These are phyloP conservation scores for Atherinosoma microstoma DNA, from an alignment of 2,797 vertebrate genomes.

Conservation along the genomic window DNA sequence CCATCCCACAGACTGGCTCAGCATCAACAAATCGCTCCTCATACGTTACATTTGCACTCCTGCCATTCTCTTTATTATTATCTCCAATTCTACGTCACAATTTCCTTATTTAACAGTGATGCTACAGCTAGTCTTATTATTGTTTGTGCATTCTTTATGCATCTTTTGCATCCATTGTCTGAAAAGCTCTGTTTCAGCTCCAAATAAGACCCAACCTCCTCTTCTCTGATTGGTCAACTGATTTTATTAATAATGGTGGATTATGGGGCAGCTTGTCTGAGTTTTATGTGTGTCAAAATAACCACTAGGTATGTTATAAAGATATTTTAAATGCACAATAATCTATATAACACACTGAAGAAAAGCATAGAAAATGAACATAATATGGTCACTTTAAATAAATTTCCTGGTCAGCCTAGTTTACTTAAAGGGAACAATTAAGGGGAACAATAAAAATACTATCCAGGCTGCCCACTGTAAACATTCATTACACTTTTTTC, in stretches of 20 bases:
- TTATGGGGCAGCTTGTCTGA: neutral
- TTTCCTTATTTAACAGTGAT: conserved; percentile 33
- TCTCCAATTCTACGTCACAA: conserved; percentile 40
- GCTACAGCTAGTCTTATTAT: neutral
- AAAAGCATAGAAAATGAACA: neutral
- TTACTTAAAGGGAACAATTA: neutral
- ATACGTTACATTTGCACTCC: conserved; percentile 34
- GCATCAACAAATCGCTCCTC: conserved; percentile 44
- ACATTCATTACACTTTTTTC: conserved; percentile 33
- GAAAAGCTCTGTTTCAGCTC: neutral
- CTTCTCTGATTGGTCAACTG: neutral
- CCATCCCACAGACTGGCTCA: conserved; percentile 56
- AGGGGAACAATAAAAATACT: conserved; percentile 19
- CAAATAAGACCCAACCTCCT: neutral
- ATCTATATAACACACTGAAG: neutral
- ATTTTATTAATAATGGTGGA: neutral
- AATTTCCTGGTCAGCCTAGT: neutral
- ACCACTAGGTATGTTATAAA: no score
- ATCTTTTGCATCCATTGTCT: neutral
- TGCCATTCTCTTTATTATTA: conserved; percentile 48
- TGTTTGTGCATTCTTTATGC: neutral
- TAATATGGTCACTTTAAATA: conserved; percentile 11
- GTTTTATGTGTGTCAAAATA: no score
- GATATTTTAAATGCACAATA: neutral
- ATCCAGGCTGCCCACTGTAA: conserved; percentile 8